Evolutionary conservation across 2,888 invertebrate genomes (phyloP).

Genomic region (Dasysyrphus tricinctus): DNA sequence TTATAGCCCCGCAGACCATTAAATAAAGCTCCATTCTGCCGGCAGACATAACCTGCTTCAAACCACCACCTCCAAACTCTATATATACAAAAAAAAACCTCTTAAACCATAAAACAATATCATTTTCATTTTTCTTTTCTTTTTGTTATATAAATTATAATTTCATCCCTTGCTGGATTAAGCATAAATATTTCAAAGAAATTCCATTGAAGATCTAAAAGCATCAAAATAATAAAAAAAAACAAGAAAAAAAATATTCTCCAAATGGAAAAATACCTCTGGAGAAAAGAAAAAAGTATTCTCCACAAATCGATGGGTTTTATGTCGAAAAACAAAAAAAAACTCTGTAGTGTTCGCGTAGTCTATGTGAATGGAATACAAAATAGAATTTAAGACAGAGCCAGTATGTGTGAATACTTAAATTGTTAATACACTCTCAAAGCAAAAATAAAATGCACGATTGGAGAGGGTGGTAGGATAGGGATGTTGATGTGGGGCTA

Average conservation of each 20-base stretch:
- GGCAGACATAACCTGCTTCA: conserved; percentile 41
- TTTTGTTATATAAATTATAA: conserved; percentile 63
- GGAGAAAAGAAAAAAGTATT: conserved; percentile 12
- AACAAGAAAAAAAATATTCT: conserved; percentile 18
- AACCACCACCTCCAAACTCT: not conserved
- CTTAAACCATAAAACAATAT: conserved; percentile 54
- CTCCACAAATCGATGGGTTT: conserved; percentile 62
- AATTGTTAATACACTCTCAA: conserved; percentile 61
- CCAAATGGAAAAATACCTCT: conserved; percentile 53
- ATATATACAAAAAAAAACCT: conserved; percentile 21
- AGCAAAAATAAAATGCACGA: conserved; percentile 29
- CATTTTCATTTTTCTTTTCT: conserved; percentile 28
- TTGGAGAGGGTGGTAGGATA: not conserved
- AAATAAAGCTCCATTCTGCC: conserved; percentile 55
- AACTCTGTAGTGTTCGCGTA: conserved; percentile 32
- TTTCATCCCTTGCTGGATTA: conserved; percentile 67
- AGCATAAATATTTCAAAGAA: conserved; percentile 72
- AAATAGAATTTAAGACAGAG: conserved; percentile 46
- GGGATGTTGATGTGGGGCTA: not conserved
- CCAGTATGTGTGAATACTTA: conserved; percentile 52
- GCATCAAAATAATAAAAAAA: conserved; percentile 29
- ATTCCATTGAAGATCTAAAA: conserved; percentile 58
- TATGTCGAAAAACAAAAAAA: conserved; percentile 55
- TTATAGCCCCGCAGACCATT: conserved; percentile 60
- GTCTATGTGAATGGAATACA: conserved; percentile 55